Evolutionary conservation across 1,140 invertebrate species (phyloP).

Genomic region (Paracyclopina nana): DNA sequence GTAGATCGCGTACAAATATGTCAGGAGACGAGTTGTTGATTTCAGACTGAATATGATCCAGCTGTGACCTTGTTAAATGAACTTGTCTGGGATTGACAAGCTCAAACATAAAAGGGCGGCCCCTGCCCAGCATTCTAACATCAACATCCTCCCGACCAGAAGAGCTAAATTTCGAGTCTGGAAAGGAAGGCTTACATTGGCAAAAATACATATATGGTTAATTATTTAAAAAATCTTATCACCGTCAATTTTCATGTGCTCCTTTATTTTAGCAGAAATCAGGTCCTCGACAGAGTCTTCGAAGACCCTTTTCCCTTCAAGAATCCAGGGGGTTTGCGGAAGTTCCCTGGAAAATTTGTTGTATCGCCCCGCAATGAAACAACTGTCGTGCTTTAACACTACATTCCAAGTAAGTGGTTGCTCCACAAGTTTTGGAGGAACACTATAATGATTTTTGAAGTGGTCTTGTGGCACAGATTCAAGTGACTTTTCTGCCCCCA

Average conservation of each 20-base stretch:
- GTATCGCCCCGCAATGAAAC: constrained; percentile 42
- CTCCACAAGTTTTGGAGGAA: neutral
- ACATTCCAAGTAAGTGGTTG: neutral
- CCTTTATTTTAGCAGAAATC: constrained; percentile 40
- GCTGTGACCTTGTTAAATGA: constrained; percentile 30
- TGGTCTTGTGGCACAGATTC: neutral
- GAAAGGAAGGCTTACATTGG: neutral
- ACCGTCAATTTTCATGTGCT: constrained; percentile 33
- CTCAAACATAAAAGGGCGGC: constrained; percentile 68
- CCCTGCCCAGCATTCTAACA: constrained; percentile 62
- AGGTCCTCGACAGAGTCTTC: constrained; percentile 77
- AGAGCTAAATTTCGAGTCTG: constrained; percentile 50
- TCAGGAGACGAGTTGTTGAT: constrained; percentile 39
- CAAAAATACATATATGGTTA: neutral
- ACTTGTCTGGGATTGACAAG: constrained; percentile 42
- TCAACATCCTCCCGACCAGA: constrained; percentile 90
- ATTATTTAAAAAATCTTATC: constrained; percentile 21
- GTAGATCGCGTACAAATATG: constrained; percentile 39
- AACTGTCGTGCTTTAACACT: constrained; percentile 12
- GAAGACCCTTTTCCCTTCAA: constrained; percentile 55
- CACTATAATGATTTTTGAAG: neutral
- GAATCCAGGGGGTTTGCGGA: constrained; percentile 82
- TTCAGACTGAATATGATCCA: constrained; percentile 33
- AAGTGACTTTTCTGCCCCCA: constrained; percentile 4
- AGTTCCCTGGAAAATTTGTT: constrained; percentile 64